Evolutionary conservation across 37 sponge, comb jelly and placozoan species (phyloP).

Genomic region (Spongilla lacustris): DNA sequence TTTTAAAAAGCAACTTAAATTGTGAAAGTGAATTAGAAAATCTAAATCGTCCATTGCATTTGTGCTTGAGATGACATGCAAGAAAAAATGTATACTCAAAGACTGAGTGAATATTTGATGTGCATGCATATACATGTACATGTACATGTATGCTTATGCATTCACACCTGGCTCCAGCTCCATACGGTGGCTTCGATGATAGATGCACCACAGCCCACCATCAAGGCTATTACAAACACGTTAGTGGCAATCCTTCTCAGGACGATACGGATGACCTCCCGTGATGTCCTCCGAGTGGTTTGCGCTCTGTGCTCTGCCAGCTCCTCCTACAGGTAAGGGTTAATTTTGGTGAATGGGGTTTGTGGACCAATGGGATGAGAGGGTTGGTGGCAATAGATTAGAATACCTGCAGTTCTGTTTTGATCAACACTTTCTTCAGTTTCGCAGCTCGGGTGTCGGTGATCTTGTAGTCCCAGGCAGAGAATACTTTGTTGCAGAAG

Average conservation of each 20-base stretch:
- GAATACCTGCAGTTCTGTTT: conserved; percentile 77
- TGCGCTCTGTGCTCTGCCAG: conserved; percentile 47
- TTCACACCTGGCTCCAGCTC: background rate
- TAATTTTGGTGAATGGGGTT: background rate
- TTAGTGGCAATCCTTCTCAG: conserved; percentile 67
- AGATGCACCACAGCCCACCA: conserved; percentile 57
- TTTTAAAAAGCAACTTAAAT: too few species aligned
- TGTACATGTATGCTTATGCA: background rate
- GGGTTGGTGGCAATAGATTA: too few species aligned
- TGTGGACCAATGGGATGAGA: too few species aligned
- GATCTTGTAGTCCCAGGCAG: conserved; percentile 92
- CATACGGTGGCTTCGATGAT: conserved; percentile 59
- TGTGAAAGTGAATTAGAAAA: too few species aligned
- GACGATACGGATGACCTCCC: conserved; percentile 45
- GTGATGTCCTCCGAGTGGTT: conserved; percentile 26
- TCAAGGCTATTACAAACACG: conserved; percentile 51
- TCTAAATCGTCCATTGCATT: too few species aligned
- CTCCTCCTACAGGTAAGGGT: conserved; percentile 51
- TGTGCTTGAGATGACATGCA: too few species aligned
- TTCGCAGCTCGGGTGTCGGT: conserved; percentile 71
- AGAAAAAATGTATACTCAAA: too few species aligned
- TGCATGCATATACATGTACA: too few species aligned
- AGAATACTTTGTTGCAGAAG: conserved; percentile 84
- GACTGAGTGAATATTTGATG: too few species aligned
- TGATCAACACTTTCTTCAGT: conserved; percentile 60